A percentile compares a stretch with the other conserved stretches of the same genome.
phyloP scores from a whole-genome alignment of 1,140 invertebrate species.

The Drosophila murphyi region DNA sequence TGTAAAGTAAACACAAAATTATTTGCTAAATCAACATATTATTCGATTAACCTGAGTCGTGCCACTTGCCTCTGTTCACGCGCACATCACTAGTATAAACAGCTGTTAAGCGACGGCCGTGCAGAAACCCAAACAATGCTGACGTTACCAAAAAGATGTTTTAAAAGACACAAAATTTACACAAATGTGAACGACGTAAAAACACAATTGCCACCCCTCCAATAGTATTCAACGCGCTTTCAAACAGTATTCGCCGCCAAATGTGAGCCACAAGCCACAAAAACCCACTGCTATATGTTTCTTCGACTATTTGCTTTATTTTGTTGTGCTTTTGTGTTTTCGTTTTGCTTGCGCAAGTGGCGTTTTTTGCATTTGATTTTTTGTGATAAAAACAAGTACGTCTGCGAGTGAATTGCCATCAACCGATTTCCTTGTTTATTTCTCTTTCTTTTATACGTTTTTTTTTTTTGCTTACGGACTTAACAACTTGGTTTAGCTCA shows the following conservation, averaged over 20 bases:
- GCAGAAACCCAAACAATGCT: slow-evolving; percentile 54
- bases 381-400: slow-evolving; percentile 35
- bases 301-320: slow-evolving; percentile 29
- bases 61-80: neutral
- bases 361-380: neutral
- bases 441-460: neutral
- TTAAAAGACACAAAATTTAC: slow-evolving; percentile 44
- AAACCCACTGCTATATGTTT: slow-evolving; percentile 47
- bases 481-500: slow-evolving; percentile 16
- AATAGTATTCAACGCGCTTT: slow-evolving; percentile 52
- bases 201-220: slow-evolving; percentile 4
- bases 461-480: slow-evolving; percentile 19
- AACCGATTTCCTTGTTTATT: slow-evolving; percentile 13
- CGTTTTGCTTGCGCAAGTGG: slow-evolving; percentile 63
- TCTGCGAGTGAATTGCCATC: slow-evolving; percentile 4
- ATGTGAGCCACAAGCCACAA: slow-evolving; percentile 48
- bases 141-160: slow-evolving; percentile 65
- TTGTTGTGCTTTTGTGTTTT: slow-evolving; percentile 28
- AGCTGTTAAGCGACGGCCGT: slow-evolving; percentile 31
- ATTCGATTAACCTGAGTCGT: neutral
- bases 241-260: slow-evolving; percentile 38
- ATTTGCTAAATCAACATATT: too few species aligned
- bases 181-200: slow-evolving; percentile 50
- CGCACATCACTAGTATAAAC: slow-evolving; percentile 13
- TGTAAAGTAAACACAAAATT: neutral